Percentiles rank a stretch among this genome's conserved stretches.
phyloP scores from a whole-genome alignment of 1,140 invertebrate genomes.

The Drosophila virilis region DNA sequence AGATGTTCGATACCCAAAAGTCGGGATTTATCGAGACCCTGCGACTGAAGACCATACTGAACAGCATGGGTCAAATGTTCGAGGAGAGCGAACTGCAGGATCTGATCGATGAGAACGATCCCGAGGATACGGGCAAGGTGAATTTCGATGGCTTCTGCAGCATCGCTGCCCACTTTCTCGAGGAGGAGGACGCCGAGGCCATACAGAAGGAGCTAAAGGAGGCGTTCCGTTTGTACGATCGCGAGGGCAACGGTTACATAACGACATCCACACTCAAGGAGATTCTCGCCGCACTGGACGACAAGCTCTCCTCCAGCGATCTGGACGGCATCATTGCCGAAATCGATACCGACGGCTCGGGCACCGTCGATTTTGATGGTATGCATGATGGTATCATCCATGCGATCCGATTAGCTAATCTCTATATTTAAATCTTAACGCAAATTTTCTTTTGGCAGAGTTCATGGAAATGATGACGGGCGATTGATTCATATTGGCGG shows the following conservation, averaged over 20 bases:
- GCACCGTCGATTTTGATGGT: slow-evolving; percentile 96
- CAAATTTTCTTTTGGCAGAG: slow-evolving; percentile 85
- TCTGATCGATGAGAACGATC: slow-evolving; percentile 93
- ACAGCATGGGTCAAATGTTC: slow-evolving; percentile 96
- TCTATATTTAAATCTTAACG: slow-evolving; percentile 8
- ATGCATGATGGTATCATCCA: neutral
- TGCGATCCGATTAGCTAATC: neutral
- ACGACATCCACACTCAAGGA: slow-evolving; percentile 95
- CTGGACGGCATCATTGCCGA: slow-evolving; percentile 96
- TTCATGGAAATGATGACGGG: slow-evolving; percentile 95
- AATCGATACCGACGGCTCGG: slow-evolving; percentile 97
- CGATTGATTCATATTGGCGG: slow-evolving; percentile 83
- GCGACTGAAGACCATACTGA: slow-evolving; percentile 96
- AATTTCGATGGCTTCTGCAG: slow-evolving; percentile 97
- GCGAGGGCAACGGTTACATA: slow-evolving; percentile 96
- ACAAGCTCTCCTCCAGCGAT: slow-evolving; percentile 93
- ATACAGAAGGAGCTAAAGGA: slow-evolving; percentile 97
- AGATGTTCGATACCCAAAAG: slow-evolving; percentile 97
- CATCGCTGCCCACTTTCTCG: slow-evolving; percentile 95
- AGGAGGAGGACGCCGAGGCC: slow-evolving; percentile 95
- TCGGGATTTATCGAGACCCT: slow-evolving; percentile 94
- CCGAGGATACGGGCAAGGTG: slow-evolving; percentile 94
- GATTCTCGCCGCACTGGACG: slow-evolving; percentile 95
- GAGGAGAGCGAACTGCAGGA: slow-evolving; percentile 93
- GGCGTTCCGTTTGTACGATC: slow-evolving; percentile 92